Evolutionary conservation across 2,797 vertebrate genomes (phyloP).

Genomic region (Microcaecilia unicolor): DNA sequence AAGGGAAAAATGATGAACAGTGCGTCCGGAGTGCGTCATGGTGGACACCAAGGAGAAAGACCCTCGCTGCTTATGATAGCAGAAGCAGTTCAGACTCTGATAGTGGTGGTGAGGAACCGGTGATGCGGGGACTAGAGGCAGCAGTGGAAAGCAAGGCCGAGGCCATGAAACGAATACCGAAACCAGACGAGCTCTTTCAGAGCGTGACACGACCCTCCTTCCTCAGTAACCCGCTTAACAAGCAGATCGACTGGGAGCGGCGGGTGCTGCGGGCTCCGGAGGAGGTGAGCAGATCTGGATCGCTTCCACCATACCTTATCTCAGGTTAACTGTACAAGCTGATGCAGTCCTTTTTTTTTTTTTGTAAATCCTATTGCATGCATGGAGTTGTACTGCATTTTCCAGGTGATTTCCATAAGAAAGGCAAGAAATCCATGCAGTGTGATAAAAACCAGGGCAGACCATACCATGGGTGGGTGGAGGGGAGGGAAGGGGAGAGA

Average conservation of each 20-base stretch:
- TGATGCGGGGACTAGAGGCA: constrained; percentile 20
- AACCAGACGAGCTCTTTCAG: constrained; percentile 80
- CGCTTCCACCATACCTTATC: too few relatives aligned
- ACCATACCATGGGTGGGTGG: too few relatives aligned
- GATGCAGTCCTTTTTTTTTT: too few relatives aligned
- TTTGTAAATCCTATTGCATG: too few relatives aligned
- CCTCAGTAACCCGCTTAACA: constrained; percentile 82
- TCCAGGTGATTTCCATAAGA: too few relatives aligned
- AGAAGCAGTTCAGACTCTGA: constrained; percentile 25
- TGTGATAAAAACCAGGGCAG: too few relatives aligned
- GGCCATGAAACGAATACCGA: constrained; percentile 48
- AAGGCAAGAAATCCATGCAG: too few relatives aligned
- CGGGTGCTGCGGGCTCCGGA: constrained; percentile 78
- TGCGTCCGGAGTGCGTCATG: constrained; percentile 5
- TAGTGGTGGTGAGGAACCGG: constrained; percentile 29
- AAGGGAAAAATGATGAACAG: too few relatives aligned
- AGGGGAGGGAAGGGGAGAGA: too few relatives aligned
- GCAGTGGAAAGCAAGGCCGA: not conserved
- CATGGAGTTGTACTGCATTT: too few relatives aligned
- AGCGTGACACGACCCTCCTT: constrained; percentile 80
- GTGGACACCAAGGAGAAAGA: constrained; percentile 71
- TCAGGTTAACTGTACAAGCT: too few relatives aligned
- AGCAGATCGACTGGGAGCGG: constrained; percentile 87
- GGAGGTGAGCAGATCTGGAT: constrained; percentile 59
- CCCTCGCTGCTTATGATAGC: constrained; percentile 69